Conservation (phyloP, 2,888 invertebrate genomes). For the Orthonevra nobilis region DNA sequence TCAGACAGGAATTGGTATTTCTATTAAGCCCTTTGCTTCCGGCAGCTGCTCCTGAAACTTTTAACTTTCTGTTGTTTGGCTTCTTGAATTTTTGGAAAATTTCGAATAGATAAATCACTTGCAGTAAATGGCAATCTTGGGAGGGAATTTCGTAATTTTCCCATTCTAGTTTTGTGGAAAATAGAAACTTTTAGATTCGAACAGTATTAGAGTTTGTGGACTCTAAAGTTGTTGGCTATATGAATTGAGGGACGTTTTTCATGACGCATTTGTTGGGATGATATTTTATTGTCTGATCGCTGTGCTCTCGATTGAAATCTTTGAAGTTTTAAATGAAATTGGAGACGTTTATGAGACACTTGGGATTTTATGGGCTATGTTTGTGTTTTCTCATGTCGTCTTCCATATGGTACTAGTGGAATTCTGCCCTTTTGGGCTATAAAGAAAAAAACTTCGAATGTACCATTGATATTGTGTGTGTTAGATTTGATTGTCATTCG, state of each 20-base stretch:
- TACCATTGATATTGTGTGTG: too few relatives aligned
- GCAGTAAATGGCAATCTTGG: conserved; percentile 63
- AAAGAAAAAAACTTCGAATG: too few relatives aligned
- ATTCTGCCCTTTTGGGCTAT: too few relatives aligned
- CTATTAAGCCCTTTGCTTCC: conserved; percentile 64
- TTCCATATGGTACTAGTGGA: too few relatives aligned
- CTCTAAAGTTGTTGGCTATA: background rate
- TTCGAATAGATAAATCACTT: conserved; percentile 65
- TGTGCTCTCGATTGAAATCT: conserved; percentile 22
- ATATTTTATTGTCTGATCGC: conserved; percentile 27
- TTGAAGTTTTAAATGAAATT: conserved; percentile 25
- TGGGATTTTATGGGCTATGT: conserved; percentile 18
- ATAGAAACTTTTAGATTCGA: conserved; percentile 46
- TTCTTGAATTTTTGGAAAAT: conserved; percentile 60
- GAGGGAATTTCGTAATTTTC: conserved; percentile 48
- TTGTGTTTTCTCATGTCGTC: too few relatives aligned
- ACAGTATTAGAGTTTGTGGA: background rate
- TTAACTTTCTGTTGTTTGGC: conserved; percentile 61
- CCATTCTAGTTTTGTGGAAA: conserved; percentile 35
- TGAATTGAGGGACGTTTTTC: conserved; percentile 8
- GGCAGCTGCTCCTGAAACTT: conserved; percentile 65
- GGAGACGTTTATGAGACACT: conserved; percentile 47
- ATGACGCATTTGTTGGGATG: conserved; percentile 31
- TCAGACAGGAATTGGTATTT: conserved; percentile 59
- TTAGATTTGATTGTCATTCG: too few relatives aligned